Evolutionary conservation across 1,140 invertebrate species (phyloP).

Genomic region (Periplaneta americana): DNA sequence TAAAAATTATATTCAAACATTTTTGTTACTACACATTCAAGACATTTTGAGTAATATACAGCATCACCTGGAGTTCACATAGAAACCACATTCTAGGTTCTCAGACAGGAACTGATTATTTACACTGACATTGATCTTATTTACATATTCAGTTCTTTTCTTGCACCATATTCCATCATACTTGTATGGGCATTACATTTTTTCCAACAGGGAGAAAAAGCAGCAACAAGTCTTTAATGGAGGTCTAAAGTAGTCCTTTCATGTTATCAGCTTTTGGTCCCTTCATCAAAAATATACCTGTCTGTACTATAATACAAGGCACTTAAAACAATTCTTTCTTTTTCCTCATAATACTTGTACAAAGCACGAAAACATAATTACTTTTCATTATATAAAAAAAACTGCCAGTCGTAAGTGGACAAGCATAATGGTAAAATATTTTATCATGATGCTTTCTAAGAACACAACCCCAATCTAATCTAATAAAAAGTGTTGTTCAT

Average conservation of each 20-base stretch:
- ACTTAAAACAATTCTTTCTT: background rate
- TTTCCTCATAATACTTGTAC: no score
- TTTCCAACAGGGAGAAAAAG: background rate
- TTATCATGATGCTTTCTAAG: background rate
- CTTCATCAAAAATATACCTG: background rate
- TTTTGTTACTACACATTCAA: background rate
- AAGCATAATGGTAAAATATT: background rate
- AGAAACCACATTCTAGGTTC: background rate
- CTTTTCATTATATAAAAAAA: background rate
- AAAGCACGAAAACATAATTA: background rate
- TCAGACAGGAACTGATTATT: background rate
- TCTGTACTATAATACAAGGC: background rate
- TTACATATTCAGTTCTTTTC: background rate
- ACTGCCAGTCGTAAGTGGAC: background rate
- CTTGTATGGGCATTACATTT: background rate
- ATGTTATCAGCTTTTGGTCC: background rate
- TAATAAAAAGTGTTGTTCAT: background rate
- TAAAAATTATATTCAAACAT: no score
- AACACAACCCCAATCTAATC: background rate
- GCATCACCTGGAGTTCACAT: background rate
- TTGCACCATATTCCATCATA: background rate
- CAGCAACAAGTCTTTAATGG: background rate
- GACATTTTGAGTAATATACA: background rate
- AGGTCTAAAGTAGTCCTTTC: background rate
- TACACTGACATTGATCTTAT: background rate